A percentile compares a stretch with the other conserved stretches of the same genome.
Conservation (phyloP, 2,797 vertebrate genomes). For the Betta splendens region DNA sequence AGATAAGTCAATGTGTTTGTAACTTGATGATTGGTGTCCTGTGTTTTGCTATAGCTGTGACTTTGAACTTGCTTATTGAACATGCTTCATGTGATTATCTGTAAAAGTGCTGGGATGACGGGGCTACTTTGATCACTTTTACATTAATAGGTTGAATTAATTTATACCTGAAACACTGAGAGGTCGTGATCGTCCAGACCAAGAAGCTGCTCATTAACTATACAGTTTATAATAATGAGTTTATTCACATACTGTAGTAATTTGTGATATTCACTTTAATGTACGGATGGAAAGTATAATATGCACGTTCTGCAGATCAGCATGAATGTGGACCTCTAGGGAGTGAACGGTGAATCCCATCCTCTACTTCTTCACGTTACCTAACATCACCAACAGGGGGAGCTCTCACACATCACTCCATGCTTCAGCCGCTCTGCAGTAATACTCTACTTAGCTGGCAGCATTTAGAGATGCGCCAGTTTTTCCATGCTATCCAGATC, state of each 20-base stretch:
- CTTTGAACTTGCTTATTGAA: neutral
- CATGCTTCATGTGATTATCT: too few relatives aligned
- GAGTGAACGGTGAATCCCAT: neutral
- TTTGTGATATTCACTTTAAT: neutral
- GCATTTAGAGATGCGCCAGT: constrained; percentile 16
- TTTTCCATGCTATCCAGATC: neutral
- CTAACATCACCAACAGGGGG: constrained; percentile 68
- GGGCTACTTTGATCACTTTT: neutral
- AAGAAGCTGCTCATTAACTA: too few relatives aligned
- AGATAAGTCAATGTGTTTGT: neutral
- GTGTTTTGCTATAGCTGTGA: neutral
- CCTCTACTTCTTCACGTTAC: constrained; percentile 17
- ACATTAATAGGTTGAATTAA: neutral
- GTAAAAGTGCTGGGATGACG: neutral
- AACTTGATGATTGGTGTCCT: too few relatives aligned
- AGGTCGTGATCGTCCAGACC: neutral
- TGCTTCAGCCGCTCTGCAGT: constrained; percentile 12
- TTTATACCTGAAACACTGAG: neutral
- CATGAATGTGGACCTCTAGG: neutral
- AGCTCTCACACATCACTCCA: constrained; percentile 45
- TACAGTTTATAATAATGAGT: neutral
- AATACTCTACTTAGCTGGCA: neutral
- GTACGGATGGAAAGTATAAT: neutral
- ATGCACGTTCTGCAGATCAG: neutral
- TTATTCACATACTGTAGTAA: neutral